Conservation (phyloP, 2,113 vertebrate species). For the Leiothrix lutea region DNA sequence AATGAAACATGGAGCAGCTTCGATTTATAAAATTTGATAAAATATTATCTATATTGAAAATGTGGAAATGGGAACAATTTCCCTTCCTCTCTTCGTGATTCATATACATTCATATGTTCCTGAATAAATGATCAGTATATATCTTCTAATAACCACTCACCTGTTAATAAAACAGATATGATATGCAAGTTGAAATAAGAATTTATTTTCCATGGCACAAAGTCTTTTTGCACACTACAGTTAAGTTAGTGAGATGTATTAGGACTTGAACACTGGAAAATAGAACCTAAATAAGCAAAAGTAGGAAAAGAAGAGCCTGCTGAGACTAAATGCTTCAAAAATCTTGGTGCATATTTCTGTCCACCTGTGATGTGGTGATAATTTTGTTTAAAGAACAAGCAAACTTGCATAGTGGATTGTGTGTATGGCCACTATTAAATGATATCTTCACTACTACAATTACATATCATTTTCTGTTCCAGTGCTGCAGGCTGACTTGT, state of each 20-base stretch:
- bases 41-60: background rate
- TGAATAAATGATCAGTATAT: background rate
- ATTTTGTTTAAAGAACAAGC: background rate
- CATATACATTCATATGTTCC: background rate
- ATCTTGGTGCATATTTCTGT: rapidly evolving
- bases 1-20: background rate
- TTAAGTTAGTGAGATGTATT: background rate
- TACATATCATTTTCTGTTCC: background rate
- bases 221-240: background rate
- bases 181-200: background rate
- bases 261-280: background rate
- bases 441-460: background rate
- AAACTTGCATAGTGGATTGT: background rate
- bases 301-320: background rate
- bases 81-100: background rate
- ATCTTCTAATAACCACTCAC: background rate
- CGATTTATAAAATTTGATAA: conserved; percentile 4
- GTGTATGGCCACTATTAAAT: background rate
- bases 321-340: background rate
- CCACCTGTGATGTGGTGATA: background rate
- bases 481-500: background rate
- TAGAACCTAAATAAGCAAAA: background rate
- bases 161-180: background rate
- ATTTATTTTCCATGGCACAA: background rate
- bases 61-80: background rate